phyloP scores from a whole-genome alignment of 2,113 vertebrate genomes.

The Baryphthengus martii region DNA sequence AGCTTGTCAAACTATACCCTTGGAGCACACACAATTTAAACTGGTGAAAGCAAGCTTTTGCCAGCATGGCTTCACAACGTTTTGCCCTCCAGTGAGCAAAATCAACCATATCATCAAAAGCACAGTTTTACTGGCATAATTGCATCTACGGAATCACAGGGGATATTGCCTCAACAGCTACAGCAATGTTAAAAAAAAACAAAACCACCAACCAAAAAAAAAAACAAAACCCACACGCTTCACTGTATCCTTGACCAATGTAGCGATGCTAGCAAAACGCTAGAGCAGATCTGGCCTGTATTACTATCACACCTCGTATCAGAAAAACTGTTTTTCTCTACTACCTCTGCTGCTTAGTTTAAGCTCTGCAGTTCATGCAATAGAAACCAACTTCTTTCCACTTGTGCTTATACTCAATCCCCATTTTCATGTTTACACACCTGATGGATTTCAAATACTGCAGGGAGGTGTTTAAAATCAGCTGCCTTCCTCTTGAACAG shows the following conservation, averaged over 20 bases:
- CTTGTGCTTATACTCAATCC: not conserved
- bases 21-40: constrained; percentile 33
- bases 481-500: not conserved
- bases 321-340: not conserved
- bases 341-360: not conserved
- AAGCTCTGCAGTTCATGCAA: not conserved
- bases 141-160: not conserved
- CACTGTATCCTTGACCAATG: not conserved
- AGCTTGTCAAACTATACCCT: constrained; percentile 22
- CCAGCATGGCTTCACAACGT: constrained; percentile 23
- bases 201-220: not conserved
- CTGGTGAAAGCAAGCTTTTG: constrained; percentile 32
- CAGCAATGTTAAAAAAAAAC: not conserved
- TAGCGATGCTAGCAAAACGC: not conserved
- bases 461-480: not conserved
- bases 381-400: not conserved
- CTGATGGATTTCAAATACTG: not conserved
- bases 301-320: not conserved
- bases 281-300: not conserved
- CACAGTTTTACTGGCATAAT: constrained; percentile 50
- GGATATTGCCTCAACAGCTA: constrained; percentile 34
- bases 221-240: not conserved
- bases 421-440: not conserved
- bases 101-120: constrained; percentile 64
- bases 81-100: constrained; percentile 56